These are phyloP conservation scores for Chironomus tepperi DNA, from an alignment of 1,140 invertebrate genomes.

Conservation along the genomic window DNA sequence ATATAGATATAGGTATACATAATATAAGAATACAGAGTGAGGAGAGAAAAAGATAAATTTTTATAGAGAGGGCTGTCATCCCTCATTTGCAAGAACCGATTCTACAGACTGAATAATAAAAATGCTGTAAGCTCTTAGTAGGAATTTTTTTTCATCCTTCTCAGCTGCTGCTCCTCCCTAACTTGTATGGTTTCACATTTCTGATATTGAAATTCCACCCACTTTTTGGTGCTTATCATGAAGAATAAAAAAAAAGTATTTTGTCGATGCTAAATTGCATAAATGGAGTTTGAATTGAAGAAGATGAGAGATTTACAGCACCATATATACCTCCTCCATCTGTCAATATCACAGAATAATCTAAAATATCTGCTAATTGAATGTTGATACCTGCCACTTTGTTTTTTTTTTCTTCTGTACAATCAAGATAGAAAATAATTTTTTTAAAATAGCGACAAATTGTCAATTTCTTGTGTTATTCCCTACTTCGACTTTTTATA, in stretches of 20 bases:
- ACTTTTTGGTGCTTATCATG: neutral
- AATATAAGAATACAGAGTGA: too few species aligned
- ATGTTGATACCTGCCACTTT: conserved; percentile 20
- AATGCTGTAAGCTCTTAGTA: neutral
- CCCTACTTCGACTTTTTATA: neutral
- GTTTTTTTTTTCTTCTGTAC: neutral
- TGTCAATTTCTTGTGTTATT: neutral
- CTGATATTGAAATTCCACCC: neutral
- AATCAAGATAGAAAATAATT: neutral
- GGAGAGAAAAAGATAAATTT: neutral
- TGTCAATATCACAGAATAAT: conserved; percentile 11
- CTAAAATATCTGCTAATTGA: conserved; percentile 23
- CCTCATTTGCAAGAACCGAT: conserved; percentile 18
- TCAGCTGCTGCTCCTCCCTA: neutral
- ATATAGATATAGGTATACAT: too few species aligned
- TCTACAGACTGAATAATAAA: neutral
- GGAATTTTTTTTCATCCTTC: neutral
- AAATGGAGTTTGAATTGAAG: neutral
- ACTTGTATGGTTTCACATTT: neutral
- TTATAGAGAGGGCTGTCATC: conserved; percentile 19
- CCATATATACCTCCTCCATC: neutral
- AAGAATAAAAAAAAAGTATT: neutral
- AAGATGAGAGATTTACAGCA: neutral
- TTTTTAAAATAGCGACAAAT: neutral
- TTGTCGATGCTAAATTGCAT: neutral